Percentiles rank a stretch among this genome's conserved stretches.
These are phyloP conservation scores for Clitarchus hookeri DNA, from an alignment of 2,888 invertebrate genomes.

Conservation along the genomic window DNA sequence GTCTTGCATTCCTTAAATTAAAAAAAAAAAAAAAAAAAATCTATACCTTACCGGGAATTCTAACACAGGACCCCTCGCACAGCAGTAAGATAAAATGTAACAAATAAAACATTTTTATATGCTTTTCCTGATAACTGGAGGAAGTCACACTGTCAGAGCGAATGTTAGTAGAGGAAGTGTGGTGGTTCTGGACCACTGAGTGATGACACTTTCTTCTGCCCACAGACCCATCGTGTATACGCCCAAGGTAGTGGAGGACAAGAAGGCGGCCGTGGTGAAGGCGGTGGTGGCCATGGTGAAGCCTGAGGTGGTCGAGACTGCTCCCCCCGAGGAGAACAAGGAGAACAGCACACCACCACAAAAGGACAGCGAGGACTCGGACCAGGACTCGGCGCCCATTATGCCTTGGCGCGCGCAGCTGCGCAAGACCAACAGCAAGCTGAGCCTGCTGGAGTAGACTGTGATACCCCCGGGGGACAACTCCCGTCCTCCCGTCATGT, in stretches of 20 bases:
- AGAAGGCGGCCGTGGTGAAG: constrained; percentile 32
- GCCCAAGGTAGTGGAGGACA: constrained; percentile 66
- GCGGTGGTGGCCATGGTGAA: constrained; percentile 16
- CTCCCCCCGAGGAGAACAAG: constrained; percentile 52
- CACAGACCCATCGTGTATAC: constrained; percentile 70
- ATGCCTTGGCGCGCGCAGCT: constrained; percentile 90
- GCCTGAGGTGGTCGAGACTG: constrained; percentile 48
- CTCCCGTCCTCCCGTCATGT: no score
- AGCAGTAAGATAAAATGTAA: no score
- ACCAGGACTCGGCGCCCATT: constrained; percentile 57
- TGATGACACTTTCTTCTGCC: constrained; percentile 35
- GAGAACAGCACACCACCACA: constrained; percentile 51
- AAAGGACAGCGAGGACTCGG: constrained; percentile 42
- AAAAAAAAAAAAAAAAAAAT: no score
- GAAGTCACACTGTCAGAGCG: no score
- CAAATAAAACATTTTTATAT: no score
- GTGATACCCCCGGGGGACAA: background rate
- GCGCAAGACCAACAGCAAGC: constrained; percentile 87
- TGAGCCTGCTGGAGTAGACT: constrained; percentile 74
- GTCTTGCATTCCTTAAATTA: no score
- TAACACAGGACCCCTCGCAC: no score
- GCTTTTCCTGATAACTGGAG: no score
- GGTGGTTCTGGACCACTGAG: constrained; percentile 39
- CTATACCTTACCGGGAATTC: no score
- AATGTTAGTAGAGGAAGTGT: constrained; percentile 10